Evolutionary conservation across 2,113 vertebrate genomes (phyloP), one percentile per base, ranked within the genome.

Genomic region (Melospiza melodia): DNA sequence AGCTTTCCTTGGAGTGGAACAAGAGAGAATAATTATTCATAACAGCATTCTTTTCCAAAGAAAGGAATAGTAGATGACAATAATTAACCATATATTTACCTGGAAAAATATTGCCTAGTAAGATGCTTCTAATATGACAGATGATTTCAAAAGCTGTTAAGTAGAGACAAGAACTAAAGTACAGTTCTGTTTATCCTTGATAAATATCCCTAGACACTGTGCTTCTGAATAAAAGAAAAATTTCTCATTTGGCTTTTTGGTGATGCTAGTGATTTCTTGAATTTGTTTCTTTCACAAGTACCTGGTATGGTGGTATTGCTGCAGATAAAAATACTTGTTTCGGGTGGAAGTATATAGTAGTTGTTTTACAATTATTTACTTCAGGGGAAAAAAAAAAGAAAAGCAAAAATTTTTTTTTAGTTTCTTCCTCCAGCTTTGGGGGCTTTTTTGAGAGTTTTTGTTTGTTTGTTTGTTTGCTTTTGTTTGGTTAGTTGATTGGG

Each of bases 301-400:
- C 4, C 11, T n/a, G 17, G 5, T 54, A 20, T 14, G 5, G 4
- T 66, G 23, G 15, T 73, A 75, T 62, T 73, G 2, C 39, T 89
- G 65, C 49, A 84, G 30, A 33, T 52, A 68, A 68, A 84, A 84
- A 43, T 0, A 12, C 6, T 80, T 54, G 5, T 6, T 58, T 41
- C 63, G 8, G 41, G 24, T 75, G n/a, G 39, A 78, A 87, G 10
- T 31, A 69, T n/a, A 30, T 23, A 51, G 10, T 24, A 12, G 48
- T 52, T 83, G 0, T 52, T 90, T 55, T 33, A 55, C 5, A 75
- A 52, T 62, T 85, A 51, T 46, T 87, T 85, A 58, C 4, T 66
- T 74, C 3, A 1, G 5, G 4, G 2, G 1, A 2, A 2, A 30
- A 27, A 37, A 41, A 11, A 28, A 54, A 15, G 2, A 8, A 41